Base-by-base conservation (phyloP, 2,888 invertebrate species). In the Philereme vetulata region DNA sequence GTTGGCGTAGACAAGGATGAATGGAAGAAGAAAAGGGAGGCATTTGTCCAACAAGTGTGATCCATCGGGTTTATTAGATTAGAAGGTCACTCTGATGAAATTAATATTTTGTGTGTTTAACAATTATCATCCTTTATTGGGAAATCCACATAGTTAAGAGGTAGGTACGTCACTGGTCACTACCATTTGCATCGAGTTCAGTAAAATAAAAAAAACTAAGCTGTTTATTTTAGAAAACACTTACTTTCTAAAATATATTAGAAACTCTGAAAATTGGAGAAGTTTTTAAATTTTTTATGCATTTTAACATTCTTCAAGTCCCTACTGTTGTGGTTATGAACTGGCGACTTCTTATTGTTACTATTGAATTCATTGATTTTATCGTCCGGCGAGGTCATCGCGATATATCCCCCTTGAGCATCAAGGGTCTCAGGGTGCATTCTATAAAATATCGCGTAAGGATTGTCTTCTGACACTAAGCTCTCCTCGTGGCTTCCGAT, bases 361-460 rank as follows among this genome's bases (percentile, higher is more conserved):
- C 40, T 64, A 0, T 43, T 42, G 7, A 57, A 48, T 3, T 49
- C 51, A 56, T 36, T 67, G 45, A 34, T 49, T 57, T 62, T 71
- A 21, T 70, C 66, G 11, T 73, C 72, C 33, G 72, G 54, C 0
- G 71, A 62, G 8, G 63, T 64, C 59, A 65, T 58, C 1, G 73
- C 33, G 33, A 74, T 64, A 54, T 72, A 70, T 0, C 64, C 68
- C 8, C 72, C 72, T 35, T 73, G 70, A 3, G 69, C 68, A 52
- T 80, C 75, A 2, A 77, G 55, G 5, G 72, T 70, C 36, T 81
- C 79, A 0, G 81, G 78, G 47, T 78, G 79, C 76, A 77, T 80
- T 66, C 80, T 78, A 51, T 87, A 84, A 58, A 87, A 88, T 33
- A 86, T 65, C 1, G 88, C 85, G 43, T 86, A 85, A 0, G 84